Base-by-base conservation (phyloP, 2,888 invertebrate genomes). In the Leptinotarsa rubiginosa region DNA sequence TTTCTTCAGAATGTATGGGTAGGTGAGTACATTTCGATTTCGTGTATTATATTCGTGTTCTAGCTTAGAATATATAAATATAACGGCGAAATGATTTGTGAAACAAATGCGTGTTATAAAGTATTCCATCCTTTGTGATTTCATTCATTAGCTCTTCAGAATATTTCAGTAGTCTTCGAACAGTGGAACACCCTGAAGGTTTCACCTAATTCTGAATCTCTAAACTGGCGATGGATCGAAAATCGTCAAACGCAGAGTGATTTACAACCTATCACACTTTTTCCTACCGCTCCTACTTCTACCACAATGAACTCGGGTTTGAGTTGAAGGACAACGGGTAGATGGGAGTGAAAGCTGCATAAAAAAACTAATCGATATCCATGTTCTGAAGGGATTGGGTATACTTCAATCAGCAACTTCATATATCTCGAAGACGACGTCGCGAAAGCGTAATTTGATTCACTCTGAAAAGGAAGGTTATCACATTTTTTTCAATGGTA, bases 311-410 rank as follows among this genome's bases (percentile, higher is more conserved):
- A 56, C 56, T 22, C 56, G 56, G 20, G 56, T 22, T 56, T 56
- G 22, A 13, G 56, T 56, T 56, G 56, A 56, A 56, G 56, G 56
- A 56, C 56, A 56, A 56, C 20, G 20, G 22, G 56, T 22, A 56
- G 56, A 56, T 56, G 56, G 20, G 13, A 56, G 56, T 56, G 22
- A 56, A 56, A 25, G 56, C 56, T 15, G 56, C 22, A 56, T 56
- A 56, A 56, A 56, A 22, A 56, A 22, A 22, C 56, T 22, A 56
- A 56, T 56, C 56, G 56, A 56, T 56, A 56, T 56, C 16, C 56
- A 22, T 56, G 56, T 56, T 56, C 52, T 18, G 7, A 22, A 56
- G 22, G 56, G 56, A 56, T 22, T 56, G 10, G 22, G 4, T 56
- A 22, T 15, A 56, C 56, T 56, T 56, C 56, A 56, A 56, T 56